Conservation (phyloP, 2,113 vertebrate species). For the Pteronura brasiliensis region DNA sequence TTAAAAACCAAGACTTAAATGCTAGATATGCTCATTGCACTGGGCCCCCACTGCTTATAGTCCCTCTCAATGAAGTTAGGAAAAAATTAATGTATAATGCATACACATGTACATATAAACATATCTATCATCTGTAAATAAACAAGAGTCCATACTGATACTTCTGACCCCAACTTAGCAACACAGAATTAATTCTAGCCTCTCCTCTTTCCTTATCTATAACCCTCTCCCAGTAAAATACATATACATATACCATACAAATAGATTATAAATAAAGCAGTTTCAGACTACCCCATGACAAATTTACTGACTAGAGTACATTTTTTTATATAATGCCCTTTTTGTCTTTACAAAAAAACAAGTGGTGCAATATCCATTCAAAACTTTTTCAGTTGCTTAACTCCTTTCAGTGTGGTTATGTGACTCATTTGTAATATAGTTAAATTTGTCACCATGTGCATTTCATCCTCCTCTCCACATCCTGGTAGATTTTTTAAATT, state of each 20-base stretch:
- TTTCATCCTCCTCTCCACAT: background rate
- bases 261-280: background rate
- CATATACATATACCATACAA: background rate
- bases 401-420: background rate
- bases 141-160: background rate
- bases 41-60: background rate
- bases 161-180: background rate
- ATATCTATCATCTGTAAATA: background rate
- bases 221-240: background rate
- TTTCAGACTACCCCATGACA: background rate
- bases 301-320: background rate
- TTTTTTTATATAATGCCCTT: background rate
- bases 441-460: background rate
- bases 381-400: background rate
- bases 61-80: background rate
- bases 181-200: background rate
- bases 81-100: background rate
- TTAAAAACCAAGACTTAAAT: background rate
- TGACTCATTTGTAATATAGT: background rate
- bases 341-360: background rate
- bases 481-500: background rate
- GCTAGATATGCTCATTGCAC: background rate
- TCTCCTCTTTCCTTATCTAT: background rate
- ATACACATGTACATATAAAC: background rate
- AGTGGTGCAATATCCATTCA: background rate